Conservation (phyloP, 2,888 invertebrate species). For the Aricia artaxerxes region DNA sequence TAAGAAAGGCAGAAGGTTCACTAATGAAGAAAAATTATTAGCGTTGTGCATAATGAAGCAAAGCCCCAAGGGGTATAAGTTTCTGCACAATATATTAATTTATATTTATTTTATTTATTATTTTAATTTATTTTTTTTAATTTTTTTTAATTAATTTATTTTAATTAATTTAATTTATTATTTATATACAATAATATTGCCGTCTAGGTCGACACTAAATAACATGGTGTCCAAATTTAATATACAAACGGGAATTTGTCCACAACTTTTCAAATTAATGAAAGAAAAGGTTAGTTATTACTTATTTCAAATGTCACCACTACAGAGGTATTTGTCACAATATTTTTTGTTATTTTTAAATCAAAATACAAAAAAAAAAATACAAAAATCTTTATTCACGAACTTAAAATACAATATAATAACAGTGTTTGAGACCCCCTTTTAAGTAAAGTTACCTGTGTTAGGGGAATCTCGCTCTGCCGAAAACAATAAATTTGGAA, state of each 20-base stretch:
- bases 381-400: too few relatives aligned
- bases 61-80: slow-evolving; percentile 20
- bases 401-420: too few relatives aligned
- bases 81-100: slow-evolving; percentile 28
- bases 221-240: slow-evolving; percentile 1
- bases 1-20: slow-evolving; percentile 1
- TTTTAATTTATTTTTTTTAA: too few relatives aligned
- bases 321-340: not conserved
- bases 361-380: too few relatives aligned
- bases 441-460: too few relatives aligned
- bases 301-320: not conserved
- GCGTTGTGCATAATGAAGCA: slow-evolving; percentile 12
- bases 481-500: too few relatives aligned
- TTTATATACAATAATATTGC: too few relatives aligned
- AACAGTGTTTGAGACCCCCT: too few relatives aligned
- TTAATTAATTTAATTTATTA: too few relatives aligned
- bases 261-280: not conserved
- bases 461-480: too few relatives aligned
- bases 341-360: not conserved
- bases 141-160: too few relatives aligned
- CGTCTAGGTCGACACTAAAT: slow-evolving; percentile 1
- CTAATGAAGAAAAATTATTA: slow-evolving; percentile 2
- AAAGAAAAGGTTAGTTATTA: slow-evolving; percentile 9
- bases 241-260: not conserved
- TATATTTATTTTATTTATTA: too few relatives aligned